These are phyloP conservation scores for Enteromius treurensis DNA, from an alignment of 2,797 vertebrate species.

Conservation along the genomic window DNA sequence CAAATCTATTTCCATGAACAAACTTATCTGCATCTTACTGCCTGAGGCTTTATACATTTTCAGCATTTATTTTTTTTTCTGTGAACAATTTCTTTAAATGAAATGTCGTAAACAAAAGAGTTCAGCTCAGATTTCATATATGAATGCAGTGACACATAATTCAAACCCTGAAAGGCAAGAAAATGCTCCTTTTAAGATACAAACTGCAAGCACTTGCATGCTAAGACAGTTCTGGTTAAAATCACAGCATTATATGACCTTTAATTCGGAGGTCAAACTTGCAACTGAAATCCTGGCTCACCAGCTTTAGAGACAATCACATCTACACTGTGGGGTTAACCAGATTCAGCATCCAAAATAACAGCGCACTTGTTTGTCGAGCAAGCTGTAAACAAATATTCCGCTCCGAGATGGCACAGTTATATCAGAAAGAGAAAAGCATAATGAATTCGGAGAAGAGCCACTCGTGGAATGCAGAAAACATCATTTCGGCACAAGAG, in stretches of 20 bases:
- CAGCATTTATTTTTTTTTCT: not conserved
- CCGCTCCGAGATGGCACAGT: not conserved
- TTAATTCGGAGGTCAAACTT: slow-evolving; percentile 7
- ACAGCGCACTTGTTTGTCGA: slow-evolving; percentile 31
- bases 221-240: slow-evolving; percentile 2
- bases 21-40: not conserved
- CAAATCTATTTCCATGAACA: not conserved
- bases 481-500: slow-evolving; percentile 32
- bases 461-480: slow-evolving; percentile 45
- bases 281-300: not conserved
- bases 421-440: slow-evolving; percentile 30
- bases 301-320: slow-evolving; percentile 25
- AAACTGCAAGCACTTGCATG: not conserved
- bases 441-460: slow-evolving; percentile 44
- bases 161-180: not conserved
- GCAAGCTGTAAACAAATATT: slow-evolving; percentile 47
- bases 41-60: not conserved
- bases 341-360: slow-evolving; percentile 9
- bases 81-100: not conserved
- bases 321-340: slow-evolving; percentile 30
- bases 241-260: slow-evolving; percentile 11
- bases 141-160: not conserved
- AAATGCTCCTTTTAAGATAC: not conserved
- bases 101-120: not conserved
- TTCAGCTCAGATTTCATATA: not conserved